Evolutionary conservation across 1,140 invertebrate genomes (phyloP), one percentile per base, ranked within the genome.

Genomic region (Psilanteris sp.): DNA sequence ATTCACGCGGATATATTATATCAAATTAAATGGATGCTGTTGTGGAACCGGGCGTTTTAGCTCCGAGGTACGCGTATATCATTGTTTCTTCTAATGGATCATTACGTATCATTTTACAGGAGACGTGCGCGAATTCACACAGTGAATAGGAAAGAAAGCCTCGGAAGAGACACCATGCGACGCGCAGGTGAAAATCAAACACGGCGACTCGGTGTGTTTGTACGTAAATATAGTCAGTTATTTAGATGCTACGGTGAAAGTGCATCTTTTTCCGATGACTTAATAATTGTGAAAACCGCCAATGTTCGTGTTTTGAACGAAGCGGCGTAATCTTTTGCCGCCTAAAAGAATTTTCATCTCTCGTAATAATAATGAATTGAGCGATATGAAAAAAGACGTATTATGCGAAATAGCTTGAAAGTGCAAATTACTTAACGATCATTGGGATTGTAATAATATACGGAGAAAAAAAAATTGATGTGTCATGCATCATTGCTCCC

Each of bases 221-320:
- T 16, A 29, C 41, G 26, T 44, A 73, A 43, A 44, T 20, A 8
- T 20, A 52, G 48, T 7, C 22, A 24, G 59, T 50, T 31, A 39
- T 57, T 64, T 18, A 50, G 50, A 41, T 10, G 9, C 32, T 9
- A 8, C 43, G 59, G 68, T 39, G 70, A 64, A 73, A 73, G 59
- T 66, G 6, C 34, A 50, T 14, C 44, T 64, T 73, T 73, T 73
- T 66, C 34, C 59, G 44, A 59, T 73, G 59, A 50, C 52, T 73
- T 66, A 64, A 73, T 66, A 73, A 59, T 52, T 55, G 70, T 43
- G 32, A 59, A 73, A 73, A 66, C 13, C 22, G 29, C 31, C 9
- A 31, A 11, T 27, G 39, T 13, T 29, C 3, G 7, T 4, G 48
- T 54, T 46, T 39, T 44, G n/a, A 37, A 5, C 10, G 26, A 9